phyloP scores from a whole-genome alignment of 2,797 vertebrate genomes.

The Botia kubotai region DNA sequence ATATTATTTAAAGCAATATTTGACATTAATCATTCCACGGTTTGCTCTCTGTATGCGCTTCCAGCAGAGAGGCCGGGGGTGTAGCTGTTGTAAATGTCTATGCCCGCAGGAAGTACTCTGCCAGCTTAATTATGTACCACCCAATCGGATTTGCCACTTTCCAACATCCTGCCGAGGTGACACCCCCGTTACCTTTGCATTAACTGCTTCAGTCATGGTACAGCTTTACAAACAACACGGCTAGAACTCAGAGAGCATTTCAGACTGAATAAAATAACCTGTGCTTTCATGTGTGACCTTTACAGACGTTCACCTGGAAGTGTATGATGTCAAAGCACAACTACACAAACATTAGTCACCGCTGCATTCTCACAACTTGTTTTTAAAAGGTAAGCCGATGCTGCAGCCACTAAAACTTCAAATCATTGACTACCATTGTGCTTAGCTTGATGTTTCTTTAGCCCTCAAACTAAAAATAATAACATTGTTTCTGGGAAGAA shows the following conservation, averaged over 20 bases:
- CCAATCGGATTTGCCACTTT: conserved; percentile 47
- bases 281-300: conserved; percentile 36
- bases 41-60: conserved; percentile 42
- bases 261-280: conserved; percentile 6
- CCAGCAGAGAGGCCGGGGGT: conserved; percentile 50
- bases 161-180: conserved; percentile 1
- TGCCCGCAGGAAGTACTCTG: conserved; percentile 49
- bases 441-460: conserved; percentile 5
- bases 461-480: conserved; percentile 67
- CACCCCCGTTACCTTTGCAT: conserved; percentile 23
- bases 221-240: conserved; percentile 12
- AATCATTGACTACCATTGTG: conserved; percentile 53
- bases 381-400: conserved; percentile 53
- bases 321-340: conserved; percentile 7
- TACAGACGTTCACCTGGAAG: conserved; percentile 38
- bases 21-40: conserved; percentile 54
- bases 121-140: conserved; percentile 53
- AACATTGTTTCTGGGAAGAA: conserved; percentile 68
- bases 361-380: conserved; percentile 32
- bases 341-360: conserved; percentile 40
- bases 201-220: conserved; percentile 4
- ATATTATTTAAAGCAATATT: conserved; percentile 42
- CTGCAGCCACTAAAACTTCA: conserved; percentile 31
- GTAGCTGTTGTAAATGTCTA: conserved; percentile 48
- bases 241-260: background rate